A percentile compares a stretch with the other conserved stretches of the same genome.
Evolutionary conservation across 2,888 invertebrate species (phyloP).

Genomic region (Taphrorychus bicolor): DNA sequence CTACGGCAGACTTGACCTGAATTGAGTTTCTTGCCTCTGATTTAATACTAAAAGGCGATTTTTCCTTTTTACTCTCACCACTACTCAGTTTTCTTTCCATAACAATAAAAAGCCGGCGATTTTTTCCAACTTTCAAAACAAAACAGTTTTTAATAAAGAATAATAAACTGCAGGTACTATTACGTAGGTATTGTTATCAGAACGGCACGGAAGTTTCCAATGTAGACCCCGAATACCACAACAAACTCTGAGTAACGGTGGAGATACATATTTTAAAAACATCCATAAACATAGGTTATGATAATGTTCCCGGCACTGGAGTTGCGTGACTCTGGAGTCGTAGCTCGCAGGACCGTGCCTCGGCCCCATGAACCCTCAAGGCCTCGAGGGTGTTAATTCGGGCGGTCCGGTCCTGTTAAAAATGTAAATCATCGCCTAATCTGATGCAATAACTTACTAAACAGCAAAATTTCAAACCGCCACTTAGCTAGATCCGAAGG

Average conservation of each 20-base stretch:
- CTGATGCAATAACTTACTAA: constrained; percentile 59
- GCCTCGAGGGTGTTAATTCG: neutral
- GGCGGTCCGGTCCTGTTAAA: constrained; percentile 37
- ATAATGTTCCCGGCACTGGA: constrained; percentile 34
- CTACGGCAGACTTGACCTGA: no score
- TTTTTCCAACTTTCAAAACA: no score
- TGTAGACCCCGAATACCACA: constrained; percentile 26
- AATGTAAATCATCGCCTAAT: constrained; percentile 58
- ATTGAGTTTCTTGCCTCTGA: no score
- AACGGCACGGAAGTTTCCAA: constrained; percentile 34
- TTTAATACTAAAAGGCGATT: no score
- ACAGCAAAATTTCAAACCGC: constrained; percentile 57
- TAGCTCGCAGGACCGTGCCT: neutral
- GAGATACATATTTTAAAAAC: constrained; percentile 42
- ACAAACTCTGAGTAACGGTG: constrained; percentile 29
- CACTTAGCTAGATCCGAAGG: constrained; percentile 53
- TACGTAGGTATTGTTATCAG: constrained; percentile 22
- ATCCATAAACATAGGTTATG: constrained; percentile 42
- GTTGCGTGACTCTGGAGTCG: constrained; percentile 35
- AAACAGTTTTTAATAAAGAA: no score
- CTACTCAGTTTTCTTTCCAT: no score
- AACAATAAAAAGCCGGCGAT: no score
- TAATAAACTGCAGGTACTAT: no score
- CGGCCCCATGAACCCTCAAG: neutral
- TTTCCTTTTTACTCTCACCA: no score